These are phyloP conservation scores for Aphaenogaster rudis DNA, from an alignment of 1,140 invertebrate species.

Conservation along the genomic window DNA sequence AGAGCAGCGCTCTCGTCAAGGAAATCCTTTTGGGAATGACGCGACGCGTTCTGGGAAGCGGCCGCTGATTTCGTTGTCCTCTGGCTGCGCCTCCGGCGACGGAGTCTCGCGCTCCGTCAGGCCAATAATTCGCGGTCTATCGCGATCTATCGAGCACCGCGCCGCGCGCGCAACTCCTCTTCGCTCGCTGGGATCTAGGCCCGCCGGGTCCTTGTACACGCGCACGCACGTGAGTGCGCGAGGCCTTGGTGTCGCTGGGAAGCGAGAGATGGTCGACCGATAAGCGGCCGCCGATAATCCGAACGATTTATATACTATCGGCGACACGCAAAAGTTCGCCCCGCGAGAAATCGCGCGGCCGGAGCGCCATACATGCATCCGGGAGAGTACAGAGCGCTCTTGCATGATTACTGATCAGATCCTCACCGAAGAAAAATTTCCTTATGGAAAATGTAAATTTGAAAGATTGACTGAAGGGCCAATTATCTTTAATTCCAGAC, in stretches of 20 bases:
- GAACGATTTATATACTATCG: conserved; percentile 61
- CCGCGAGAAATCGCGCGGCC: conserved; percentile 22
- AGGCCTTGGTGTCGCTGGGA: conserved; percentile 40
- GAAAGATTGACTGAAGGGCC: not conserved
- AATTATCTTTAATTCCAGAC: not conserved
- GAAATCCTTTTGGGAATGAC: conserved; percentile 45
- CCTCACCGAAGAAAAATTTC: not conserved
- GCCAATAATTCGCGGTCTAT: conserved; percentile 34
- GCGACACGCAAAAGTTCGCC: not conserved
- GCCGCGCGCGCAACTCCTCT: not conserved
- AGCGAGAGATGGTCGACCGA: conserved; percentile 70
- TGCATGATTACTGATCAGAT: not conserved
- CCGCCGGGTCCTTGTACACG: not conserved
- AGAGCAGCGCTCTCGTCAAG: conserved; percentile 24
- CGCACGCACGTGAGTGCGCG: conserved; percentile 11
- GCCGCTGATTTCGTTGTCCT: not conserved
- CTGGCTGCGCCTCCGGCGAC: conserved; percentile 10
- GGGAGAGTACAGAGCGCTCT: not conserved
- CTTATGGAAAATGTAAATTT: not conserved
- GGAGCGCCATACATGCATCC: not conserved
- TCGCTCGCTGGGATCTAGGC: not conserved
- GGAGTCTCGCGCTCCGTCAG: not conserved
- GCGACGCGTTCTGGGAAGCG: conserved; percentile 50
- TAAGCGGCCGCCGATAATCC: conserved; percentile 72
- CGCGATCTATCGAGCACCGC: conserved; percentile 33